These are phyloP conservation scores for Melinaea menophilus DNA, from an alignment of 2,888 invertebrate genomes.

Conservation along the genomic window DNA sequence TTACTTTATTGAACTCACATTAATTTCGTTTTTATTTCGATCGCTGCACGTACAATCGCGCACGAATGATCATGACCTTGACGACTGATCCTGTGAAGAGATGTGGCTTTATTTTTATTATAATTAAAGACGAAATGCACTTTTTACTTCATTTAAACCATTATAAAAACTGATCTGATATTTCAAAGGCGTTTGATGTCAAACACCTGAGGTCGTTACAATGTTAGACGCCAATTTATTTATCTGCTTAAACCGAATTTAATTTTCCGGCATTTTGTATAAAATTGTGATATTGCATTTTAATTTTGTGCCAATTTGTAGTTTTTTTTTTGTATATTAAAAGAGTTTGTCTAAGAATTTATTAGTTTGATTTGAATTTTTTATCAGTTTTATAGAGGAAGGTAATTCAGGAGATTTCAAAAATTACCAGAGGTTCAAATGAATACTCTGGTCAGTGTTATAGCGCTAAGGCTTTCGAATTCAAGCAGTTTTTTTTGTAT, in stretches of 20 bases:
- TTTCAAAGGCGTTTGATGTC: constrained; percentile 17
- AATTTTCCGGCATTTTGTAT: not conserved
- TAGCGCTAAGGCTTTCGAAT: too few species aligned
- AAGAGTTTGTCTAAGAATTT: too few species aligned
- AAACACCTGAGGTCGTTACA: constrained; percentile 19
- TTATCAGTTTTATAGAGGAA: too few species aligned
- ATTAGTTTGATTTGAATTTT: too few species aligned
- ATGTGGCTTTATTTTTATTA: constrained; percentile 68
- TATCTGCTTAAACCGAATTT: not conserved
- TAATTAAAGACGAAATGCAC: constrained; percentile 16
- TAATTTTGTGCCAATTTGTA: not conserved
- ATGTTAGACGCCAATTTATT: constrained; percentile 12
- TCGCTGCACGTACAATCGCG: constrained; percentile 57
- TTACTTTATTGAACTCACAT: constrained; percentile 31
- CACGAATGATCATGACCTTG: constrained; percentile 67
- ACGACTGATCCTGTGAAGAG: constrained; percentile 59
- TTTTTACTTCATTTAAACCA: constrained; percentile 17
- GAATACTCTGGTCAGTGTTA: too few species aligned
- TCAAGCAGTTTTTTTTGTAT: too few species aligned
- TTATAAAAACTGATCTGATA: constrained; percentile 21
- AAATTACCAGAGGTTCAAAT: too few species aligned
- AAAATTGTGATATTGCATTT: not conserved
- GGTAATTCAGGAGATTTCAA: too few species aligned
- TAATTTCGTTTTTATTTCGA: constrained; percentile 36
- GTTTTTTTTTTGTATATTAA: not conserved